Conservation (phyloP, 1,140 invertebrate genomes). For the Triops longicaudatus region DNA sequence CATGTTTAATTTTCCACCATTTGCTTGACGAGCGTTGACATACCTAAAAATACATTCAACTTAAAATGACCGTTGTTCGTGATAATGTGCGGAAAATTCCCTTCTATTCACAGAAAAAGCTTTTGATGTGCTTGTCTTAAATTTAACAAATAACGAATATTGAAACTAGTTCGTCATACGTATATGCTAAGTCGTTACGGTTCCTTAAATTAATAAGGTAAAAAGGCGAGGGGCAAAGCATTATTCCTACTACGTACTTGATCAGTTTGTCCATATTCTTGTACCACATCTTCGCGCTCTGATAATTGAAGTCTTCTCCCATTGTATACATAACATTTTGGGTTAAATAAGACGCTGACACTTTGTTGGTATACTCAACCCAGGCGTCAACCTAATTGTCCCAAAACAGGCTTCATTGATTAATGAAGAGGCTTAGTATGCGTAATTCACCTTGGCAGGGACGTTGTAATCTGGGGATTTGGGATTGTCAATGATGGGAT, state of each 20-base stretch:
- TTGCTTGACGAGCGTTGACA: slow-evolving; percentile 44
- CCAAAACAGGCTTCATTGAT: neutral
- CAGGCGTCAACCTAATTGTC: slow-evolving; percentile 34
- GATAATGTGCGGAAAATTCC: no score
- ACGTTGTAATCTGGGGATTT: slow-evolving; percentile 39
- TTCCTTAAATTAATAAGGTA: no score
- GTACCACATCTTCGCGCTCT: slow-evolving; percentile 51
- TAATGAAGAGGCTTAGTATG: neutral
- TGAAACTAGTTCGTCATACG: no score
- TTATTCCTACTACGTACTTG: slow-evolving; percentile 39
- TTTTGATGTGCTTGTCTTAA: no score
- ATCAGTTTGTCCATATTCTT: slow-evolving; percentile 65
- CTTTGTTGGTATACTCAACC: slow-evolving; percentile 32
- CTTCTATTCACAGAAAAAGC: neutral
- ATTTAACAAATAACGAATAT: no score
- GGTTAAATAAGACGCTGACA: slow-evolving; percentile 36
- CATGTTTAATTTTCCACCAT: slow-evolving; percentile 53
- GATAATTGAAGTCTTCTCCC: slow-evolving; percentile 51
- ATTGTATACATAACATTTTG: slow-evolving; percentile 49
- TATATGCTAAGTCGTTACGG: no score
- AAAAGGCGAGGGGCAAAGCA: no score
- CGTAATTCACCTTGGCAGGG: slow-evolving; percentile 47
- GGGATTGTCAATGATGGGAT: slow-evolving; percentile 57
- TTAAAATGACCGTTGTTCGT: no score
- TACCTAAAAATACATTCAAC: slow-evolving; percentile 40